Evolutionary conservation across 2,113 vertebrate species (phyloP).

Genomic region (Clarias macrocephalus): DNA sequence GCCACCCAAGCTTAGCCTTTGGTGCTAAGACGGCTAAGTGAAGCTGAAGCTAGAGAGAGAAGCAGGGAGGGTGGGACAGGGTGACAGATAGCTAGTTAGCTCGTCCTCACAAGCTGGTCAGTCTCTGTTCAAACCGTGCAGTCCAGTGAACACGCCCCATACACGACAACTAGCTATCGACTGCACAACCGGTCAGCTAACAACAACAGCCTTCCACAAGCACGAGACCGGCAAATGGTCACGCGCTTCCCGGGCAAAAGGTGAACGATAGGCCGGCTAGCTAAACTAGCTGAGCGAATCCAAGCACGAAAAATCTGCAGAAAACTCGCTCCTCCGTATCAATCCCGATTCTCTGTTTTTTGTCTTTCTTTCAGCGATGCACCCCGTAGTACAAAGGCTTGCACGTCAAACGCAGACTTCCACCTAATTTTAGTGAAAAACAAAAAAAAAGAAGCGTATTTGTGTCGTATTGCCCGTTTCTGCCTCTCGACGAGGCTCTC

Average conservation of each 20-base stretch:
- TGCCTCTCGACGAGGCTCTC: constrained; percentile 48
- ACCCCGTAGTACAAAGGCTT: background rate
- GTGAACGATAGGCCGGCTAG: constrained; percentile 35
- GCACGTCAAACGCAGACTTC: constrained; percentile 21
- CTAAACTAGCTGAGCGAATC: constrained; percentile 32
- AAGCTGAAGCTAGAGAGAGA: constrained; percentile 48
- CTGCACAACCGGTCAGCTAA: constrained; percentile 8
- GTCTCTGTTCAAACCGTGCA: background rate
- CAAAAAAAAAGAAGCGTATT: background rate
- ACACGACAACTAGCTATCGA: background rate
- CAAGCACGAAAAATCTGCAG: constrained; percentile 18
- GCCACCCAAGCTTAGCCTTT: constrained; percentile 19
- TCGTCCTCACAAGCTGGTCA: constrained; percentile 25
- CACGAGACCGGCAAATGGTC: background rate
- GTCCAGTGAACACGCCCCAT: constrained; percentile 7
- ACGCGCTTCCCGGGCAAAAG: constrained; percentile 8
- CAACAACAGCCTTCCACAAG: background rate
- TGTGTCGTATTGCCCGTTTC: constrained; percentile 30
- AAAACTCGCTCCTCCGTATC: constrained; percentile 15
- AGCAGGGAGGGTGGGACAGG: constrained; percentile 30
- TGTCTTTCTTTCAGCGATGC: constrained; percentile 15
- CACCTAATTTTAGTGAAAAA: background rate
- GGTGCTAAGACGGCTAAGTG: constrained; percentile 23
- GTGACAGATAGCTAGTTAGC: constrained; percentile 30
- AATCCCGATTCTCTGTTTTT: constrained; percentile 2